Evolutionary conservation across 1,140 invertebrate genomes (phyloP).

Genomic region (Paralvinella palmiformis): DNA sequence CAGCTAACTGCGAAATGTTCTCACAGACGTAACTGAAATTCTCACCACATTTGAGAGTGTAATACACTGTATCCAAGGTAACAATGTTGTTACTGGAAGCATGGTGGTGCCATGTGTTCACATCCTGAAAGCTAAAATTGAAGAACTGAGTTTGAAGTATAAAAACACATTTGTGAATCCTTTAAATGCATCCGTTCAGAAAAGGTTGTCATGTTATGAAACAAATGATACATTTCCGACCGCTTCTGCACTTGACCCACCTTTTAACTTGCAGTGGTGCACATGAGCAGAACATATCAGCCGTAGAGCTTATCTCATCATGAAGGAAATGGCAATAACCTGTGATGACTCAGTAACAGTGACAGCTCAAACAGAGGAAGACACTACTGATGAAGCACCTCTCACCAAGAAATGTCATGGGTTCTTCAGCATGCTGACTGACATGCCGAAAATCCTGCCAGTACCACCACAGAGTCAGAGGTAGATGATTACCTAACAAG

Average conservation of each 20-base stretch:
- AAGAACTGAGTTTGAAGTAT: not conserved
- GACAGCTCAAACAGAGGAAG: not conserved
- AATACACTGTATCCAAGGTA: not conserved
- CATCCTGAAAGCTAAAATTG: conserved; percentile 21
- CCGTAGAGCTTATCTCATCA: not conserved
- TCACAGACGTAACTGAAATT: not conserved
- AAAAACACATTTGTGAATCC: not conserved
- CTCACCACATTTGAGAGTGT: conserved; percentile 1
- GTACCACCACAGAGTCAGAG: not conserved
- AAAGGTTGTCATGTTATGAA: not conserved
- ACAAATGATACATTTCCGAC: not conserved
- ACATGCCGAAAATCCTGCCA: not conserved
- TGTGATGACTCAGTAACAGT: not conserved
- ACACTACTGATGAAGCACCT: not conserved
- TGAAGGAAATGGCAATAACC: not conserved
- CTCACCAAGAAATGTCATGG: not conserved
- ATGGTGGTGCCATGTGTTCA: conserved; percentile 26
- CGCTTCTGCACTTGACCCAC: not conserved
- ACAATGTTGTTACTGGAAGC: conserved; percentile 3
- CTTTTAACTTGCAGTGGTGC: not conserved
- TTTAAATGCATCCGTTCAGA: not conserved
- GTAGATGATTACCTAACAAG: not conserved
- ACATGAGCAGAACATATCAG: not conserved
- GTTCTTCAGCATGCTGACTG: not conserved
- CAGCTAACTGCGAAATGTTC: conserved; percentile 1